Conservation (phyloP, 2,797 vertebrate genomes). For the Pteropus rufus region DNA sequence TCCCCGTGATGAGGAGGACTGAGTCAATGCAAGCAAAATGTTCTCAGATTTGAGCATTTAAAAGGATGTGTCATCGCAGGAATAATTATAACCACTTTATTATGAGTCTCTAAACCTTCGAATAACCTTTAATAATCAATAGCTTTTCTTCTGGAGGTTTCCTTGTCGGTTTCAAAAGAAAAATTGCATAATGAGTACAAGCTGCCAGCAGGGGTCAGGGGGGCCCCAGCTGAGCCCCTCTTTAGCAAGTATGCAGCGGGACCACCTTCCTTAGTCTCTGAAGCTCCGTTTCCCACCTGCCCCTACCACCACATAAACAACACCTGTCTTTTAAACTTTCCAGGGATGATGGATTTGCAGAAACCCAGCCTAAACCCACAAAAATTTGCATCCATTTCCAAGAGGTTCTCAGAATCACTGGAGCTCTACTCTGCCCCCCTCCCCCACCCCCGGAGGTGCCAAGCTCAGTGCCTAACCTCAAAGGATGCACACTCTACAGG, state of each 20-base stretch:
- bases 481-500: neutral
- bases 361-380: neutral
- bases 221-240: neutral
- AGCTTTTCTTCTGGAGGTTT: slow-evolving; percentile 62
- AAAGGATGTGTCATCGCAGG: slow-evolving; percentile 66
- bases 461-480: neutral
- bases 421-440: neutral
- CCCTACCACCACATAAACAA: neutral
- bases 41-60: slow-evolving; percentile 64
- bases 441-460: too few relatives aligned
- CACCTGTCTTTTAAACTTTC: neutral
- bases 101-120: slow-evolving; percentile 54
- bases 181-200: slow-evolving; percentile 50
- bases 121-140: slow-evolving; percentile 71
- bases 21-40: slow-evolving; percentile 49
- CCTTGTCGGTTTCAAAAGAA: slow-evolving; percentile 48
- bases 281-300: neutral
- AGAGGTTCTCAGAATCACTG: neutral
- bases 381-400: neutral
- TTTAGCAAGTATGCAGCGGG: neutral
- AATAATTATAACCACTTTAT: slow-evolving; percentile 68
- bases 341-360: neutral
- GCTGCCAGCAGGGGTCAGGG: neutral
- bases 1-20: slow-evolving; percentile 9
- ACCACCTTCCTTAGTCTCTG: neutral